Evolutionary conservation across 2,888 invertebrate genomes (phyloP), one percentile per base, ranked within the genome.

Genomic region (Gandaritis pyraliata): DNA sequence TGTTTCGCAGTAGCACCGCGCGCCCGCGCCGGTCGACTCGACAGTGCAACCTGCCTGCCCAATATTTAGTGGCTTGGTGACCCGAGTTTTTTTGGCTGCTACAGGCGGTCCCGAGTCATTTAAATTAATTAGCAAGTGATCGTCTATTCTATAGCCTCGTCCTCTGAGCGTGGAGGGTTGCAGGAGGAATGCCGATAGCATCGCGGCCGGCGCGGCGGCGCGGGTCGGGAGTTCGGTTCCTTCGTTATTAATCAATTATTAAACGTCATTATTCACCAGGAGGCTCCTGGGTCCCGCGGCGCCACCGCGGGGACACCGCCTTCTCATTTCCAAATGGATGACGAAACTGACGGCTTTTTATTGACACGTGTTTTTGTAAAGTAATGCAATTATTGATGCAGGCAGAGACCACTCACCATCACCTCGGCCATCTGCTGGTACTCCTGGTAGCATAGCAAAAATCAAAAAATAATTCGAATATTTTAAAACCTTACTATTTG

Each of bases 91-190:
- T 61, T 33, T 48, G 48, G 43, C 10, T 36, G 30, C 47, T 18
- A 69, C 76, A 71, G 76, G 78, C 78, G 76, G 79, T 78, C 78
- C 70, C 73, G 65, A 77, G 75, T 86, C 85, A 87, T 85, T 85
- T 82, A 78, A 86, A 88, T 89, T 85, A 87, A 89, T 88, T 85
- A 88, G 86, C 84, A 80, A 81, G 74, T 81, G 81, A 83, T 81
- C 81, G 23, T 78, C 68, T 74, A 71, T 72, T 78, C 68, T 74
- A 71, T 72, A 69, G 74, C 12, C 7, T 41, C 23, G 41, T 15
- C 15, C 8, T 8, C n/a, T 1, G 33, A 36, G 38, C 23, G 18
- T 7, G 16, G 30, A 11, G 30, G 75, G 74, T 72, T 67, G 68
- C 59, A 63, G 66, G 72, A 61, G 72, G 59, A 51, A 52, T 73